A percentile compares a stretch with the other conserved stretches of the same genome.
These are phyloP conservation scores for Sus cebifrons DNA, from an alignment of 2,797 vertebrate species.

Conservation along the genomic window DNA sequence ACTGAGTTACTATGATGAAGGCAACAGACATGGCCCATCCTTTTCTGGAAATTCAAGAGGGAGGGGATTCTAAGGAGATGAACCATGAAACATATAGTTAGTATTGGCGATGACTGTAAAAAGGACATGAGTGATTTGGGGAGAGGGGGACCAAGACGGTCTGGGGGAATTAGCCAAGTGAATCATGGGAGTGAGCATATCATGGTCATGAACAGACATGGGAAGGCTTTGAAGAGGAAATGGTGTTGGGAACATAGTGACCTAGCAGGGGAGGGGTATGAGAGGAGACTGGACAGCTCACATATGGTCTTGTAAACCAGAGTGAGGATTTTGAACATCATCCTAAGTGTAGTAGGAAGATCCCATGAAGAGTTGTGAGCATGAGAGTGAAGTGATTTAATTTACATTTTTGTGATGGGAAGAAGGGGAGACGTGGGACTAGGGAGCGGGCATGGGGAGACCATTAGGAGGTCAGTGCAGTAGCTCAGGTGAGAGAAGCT, in stretches of 20 bases:
- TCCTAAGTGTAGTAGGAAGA: not conserved
- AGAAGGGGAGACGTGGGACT: not conserved
- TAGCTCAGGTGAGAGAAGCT: not conserved
- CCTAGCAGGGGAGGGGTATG: not conserved
- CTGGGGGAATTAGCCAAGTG: not conserved
- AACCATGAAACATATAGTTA: not conserved
- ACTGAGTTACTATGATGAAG: not conserved
- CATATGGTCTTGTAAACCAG: not conserved
- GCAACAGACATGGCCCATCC: not conserved
- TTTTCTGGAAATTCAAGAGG: not conserved
- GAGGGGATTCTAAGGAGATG: not conserved
- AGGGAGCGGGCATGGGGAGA: not conserved
- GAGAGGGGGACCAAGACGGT: not conserved
- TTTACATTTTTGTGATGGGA: not conserved
- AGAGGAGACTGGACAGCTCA: not conserved
- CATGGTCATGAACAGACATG: rapidly evolving
- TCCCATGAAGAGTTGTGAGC: not conserved
- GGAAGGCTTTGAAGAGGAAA: not conserved
- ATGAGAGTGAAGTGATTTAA: not conserved
- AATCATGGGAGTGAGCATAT: not conserved
- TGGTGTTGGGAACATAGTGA: not conserved
- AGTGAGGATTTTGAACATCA: not conserved
- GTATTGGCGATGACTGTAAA: not conserved
- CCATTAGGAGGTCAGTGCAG: not conserved
- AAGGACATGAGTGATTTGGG: not conserved